Conservation (phyloP, 2,888 invertebrate genomes). For the Polydrusus pterygomalis region DNA sequence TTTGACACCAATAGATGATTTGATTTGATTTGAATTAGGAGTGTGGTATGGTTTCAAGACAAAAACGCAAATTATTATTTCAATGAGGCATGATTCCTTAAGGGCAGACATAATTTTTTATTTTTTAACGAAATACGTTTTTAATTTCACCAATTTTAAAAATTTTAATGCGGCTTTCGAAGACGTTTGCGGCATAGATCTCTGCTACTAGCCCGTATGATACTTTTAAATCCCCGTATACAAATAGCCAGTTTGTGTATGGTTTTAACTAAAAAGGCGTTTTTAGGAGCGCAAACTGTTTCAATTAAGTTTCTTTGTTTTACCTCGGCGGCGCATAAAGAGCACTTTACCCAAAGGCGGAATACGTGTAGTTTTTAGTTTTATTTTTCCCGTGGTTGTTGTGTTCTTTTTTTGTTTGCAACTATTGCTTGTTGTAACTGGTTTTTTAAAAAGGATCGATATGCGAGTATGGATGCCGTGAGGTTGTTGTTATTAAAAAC, state of each 20-base stretch:
- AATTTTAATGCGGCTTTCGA: too few species aligned
- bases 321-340: neutral
- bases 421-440: neutral
- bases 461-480: neutral
- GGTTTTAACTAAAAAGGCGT: neutral
- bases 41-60: too few species aligned
- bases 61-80: too few species aligned
- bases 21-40: too few species aligned
- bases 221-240: neutral
- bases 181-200: too few species aligned
- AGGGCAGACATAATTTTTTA: too few species aligned
- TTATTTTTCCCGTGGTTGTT: constrained; percentile 5
- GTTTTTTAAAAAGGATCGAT: neutral
- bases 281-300: neutral
- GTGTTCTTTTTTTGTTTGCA: neutral
- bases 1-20: too few species aligned
- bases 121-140: too few species aligned
- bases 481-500: too few species aligned
- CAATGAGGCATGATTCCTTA: too few species aligned
- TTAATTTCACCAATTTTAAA: too few species aligned
- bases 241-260: neutral
- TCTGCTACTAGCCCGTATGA: too few species aligned
- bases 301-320: constrained; percentile 18
- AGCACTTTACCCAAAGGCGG: neutral
- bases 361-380: neutral